Evolutionary conservation across 2,113 vertebrate species (phyloP).

Genomic region (Suncus etruscus): DNA sequence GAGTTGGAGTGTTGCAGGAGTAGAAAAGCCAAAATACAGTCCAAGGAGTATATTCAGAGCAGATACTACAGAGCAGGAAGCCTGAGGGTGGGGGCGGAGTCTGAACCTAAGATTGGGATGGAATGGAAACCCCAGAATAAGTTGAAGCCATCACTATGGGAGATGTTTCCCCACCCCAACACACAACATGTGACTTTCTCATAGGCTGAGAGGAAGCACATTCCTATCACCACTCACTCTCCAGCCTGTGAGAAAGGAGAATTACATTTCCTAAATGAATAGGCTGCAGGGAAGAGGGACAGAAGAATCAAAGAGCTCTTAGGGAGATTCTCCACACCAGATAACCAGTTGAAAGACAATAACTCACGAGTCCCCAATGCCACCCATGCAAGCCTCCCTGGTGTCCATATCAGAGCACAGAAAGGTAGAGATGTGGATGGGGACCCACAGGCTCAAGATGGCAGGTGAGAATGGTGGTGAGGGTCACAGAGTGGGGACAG

Average conservation of each 20-base stretch:
- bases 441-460: background rate
- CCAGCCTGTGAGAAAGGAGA: conserved; percentile 23
- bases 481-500: background rate
- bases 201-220: no score
- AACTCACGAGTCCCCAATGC: background rate
- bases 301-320: background rate
- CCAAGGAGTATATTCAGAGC: background rate
- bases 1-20: background rate
- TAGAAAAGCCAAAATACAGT: background rate
- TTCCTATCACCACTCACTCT: background rate
- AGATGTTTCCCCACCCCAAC: accelerated
- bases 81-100: background rate
- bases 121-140: background rate
- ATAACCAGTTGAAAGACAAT: background rate
- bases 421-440: background rate
- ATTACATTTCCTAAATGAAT: background rate
- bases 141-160: no score
- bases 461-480: background rate
- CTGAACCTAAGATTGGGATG: background rate
- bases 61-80: background rate
- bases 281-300: background rate
- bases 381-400: background rate
- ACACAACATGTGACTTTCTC: no score
- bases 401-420: background rate
- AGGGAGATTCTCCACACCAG: background rate